phyloP scores from a whole-genome alignment of 2,888 invertebrate genomes.

The Petrophora chlorosata region DNA sequence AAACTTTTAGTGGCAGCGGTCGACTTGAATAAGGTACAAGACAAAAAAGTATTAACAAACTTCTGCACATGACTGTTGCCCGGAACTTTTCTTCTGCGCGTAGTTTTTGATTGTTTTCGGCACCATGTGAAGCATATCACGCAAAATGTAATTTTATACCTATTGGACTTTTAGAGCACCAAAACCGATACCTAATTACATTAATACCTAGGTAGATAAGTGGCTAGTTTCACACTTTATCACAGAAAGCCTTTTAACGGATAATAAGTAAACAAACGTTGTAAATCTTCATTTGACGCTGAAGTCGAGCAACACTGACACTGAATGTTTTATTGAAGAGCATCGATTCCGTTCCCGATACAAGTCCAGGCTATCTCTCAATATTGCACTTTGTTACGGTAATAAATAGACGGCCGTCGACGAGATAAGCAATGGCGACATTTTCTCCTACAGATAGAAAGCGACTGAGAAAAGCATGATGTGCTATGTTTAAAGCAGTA shows the following conservation, averaged over 20 bases:
- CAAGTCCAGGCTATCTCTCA: constrained; percentile 22
- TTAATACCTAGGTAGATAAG: too few species aligned
- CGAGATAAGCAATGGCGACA: constrained; percentile 26
- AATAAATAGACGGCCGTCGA: constrained; percentile 31
- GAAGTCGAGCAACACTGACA: constrained; percentile 12
- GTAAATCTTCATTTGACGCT: constrained; percentile 6
- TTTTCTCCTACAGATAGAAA: constrained; percentile 4
- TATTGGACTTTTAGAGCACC: too few species aligned
- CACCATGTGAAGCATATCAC: too few species aligned
- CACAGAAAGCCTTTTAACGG: too few species aligned
- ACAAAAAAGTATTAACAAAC: background rate
- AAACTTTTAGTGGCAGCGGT: constrained; percentile 14
- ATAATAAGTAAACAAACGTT: constrained; percentile 11
- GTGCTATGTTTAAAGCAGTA: too few species aligned
- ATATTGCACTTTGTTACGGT: constrained; percentile 27
- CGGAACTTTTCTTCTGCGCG: background rate
- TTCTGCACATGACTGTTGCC: background rate
- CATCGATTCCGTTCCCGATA: constrained; percentile 19
- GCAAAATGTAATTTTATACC: too few species aligned
- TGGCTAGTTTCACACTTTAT: too few species aligned
- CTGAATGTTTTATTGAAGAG: constrained; percentile 24
- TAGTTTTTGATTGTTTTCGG: too few species aligned
- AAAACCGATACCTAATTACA: too few species aligned
- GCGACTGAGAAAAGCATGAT: too few species aligned
- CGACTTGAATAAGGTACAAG: constrained; percentile 1